Conservation (phyloP, 2,113 vertebrate genomes). For the Pluvianellus socialis region DNA sequence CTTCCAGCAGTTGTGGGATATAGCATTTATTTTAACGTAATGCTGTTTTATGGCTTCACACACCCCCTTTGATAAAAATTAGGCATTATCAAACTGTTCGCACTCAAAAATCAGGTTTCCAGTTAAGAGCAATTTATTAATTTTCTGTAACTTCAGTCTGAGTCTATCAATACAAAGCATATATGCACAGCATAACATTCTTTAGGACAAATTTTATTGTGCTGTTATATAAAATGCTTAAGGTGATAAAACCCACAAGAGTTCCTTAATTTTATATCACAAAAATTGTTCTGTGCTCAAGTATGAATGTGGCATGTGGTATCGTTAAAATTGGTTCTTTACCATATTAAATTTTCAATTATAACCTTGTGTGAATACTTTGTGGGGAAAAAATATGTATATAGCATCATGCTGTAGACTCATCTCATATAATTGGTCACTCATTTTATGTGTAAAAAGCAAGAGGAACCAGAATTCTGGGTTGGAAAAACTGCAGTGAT, state of each 20-base stretch:
- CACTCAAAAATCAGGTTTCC: not conserved
- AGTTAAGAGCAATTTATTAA: not conserved
- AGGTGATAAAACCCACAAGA: not conserved
- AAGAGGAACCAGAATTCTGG: not conserved
- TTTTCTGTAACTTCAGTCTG: not conserved
- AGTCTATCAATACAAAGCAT: not conserved
- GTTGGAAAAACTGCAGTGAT: not conserved
- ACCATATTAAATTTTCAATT: not conserved
- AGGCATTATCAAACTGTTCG: not conserved
- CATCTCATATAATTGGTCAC: not conserved
- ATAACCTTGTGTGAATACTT: not conserved
- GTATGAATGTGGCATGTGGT: not conserved
- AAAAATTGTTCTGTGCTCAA: not conserved
- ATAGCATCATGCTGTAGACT: not conserved
- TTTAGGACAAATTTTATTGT: not conserved
- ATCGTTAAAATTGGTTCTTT: not conserved
- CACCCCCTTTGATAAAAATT: not conserved
- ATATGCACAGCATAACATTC: not conserved
- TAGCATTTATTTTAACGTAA: not conserved
- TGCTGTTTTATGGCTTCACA: not conserved
- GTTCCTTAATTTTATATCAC: not conserved
- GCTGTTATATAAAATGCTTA: not conserved
- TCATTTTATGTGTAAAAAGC: not conserved
- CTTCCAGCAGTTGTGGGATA: not conserved
- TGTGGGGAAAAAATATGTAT: not conserved